These are phyloP conservation scores for Glossophaga mutica DNA, from an alignment of 2,797 vertebrate species.

Conservation along the genomic window DNA sequence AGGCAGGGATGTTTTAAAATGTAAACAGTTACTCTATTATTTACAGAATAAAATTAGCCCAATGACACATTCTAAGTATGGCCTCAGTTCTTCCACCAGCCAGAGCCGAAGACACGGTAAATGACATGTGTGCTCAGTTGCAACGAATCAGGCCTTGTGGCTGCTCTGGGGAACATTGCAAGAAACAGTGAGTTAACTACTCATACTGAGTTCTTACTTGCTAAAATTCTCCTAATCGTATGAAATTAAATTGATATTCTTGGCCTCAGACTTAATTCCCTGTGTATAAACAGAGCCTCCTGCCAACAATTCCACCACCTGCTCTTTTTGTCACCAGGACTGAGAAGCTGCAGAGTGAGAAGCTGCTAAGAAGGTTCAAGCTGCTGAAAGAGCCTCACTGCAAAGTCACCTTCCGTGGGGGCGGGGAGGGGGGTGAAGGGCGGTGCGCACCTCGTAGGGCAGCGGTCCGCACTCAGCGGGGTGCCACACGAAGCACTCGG, in stretches of 20 bases:
- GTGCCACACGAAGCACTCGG: background rate
- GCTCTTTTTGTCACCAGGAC: background rate
- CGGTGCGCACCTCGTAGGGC: background rate
- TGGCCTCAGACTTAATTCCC: background rate
- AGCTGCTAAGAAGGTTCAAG: background rate
- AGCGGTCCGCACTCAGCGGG: background rate
- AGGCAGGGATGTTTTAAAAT: slow-evolving; percentile 40
- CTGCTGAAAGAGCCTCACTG: background rate
- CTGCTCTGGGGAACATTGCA: background rate
- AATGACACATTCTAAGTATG: slow-evolving; percentile 38
- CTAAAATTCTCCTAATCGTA: background rate
- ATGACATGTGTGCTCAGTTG: background rate
- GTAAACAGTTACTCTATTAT: slow-evolving; percentile 61
- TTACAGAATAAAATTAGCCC: slow-evolving; percentile 57
- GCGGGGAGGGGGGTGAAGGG: background rate
- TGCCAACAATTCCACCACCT: background rate
- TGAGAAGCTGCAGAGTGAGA: background rate
- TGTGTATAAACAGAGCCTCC: background rate
- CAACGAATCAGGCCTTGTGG: background rate
- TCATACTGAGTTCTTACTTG: background rate
- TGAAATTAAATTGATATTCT: slow-evolving; percentile 14
- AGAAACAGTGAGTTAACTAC: background rate
- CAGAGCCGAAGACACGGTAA: background rate
- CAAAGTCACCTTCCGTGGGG: background rate
- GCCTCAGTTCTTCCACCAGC: slow-evolving; percentile 29